These are phyloP conservation scores for Heterodera schachtii DNA, from an alignment of 1,140 invertebrate genomes.

Conservation along the genomic window DNA sequence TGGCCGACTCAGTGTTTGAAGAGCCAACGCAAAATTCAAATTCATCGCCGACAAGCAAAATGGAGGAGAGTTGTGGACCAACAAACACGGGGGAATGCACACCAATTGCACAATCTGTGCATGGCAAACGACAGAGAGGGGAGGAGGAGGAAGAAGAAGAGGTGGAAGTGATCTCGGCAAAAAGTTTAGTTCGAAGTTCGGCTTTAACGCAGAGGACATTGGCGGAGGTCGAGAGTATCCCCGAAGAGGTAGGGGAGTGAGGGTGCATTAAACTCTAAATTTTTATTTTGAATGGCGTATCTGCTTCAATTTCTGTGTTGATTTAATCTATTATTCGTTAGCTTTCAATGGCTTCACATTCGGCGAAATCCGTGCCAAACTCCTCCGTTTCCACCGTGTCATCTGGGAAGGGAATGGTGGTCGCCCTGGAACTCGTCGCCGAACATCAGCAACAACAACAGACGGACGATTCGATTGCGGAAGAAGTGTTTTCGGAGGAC, in stretches of 20 bases:
- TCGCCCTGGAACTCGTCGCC: neutral
- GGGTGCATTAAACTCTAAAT: too few relatives aligned
- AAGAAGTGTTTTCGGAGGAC: conserved; percentile 3
- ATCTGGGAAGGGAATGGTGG: neutral
- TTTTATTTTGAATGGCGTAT: too few relatives aligned
- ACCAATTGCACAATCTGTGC: neutral
- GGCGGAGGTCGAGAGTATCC: neutral
- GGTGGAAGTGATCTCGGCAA: neutral
- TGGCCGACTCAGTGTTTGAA: neutral
- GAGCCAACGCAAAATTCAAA: neutral
- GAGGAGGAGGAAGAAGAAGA: neutral
- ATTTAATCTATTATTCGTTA: too few relatives aligned
- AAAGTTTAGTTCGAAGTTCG: neutral
- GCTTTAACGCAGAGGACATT: neutral
- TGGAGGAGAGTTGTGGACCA: neutral
- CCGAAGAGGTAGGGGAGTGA: neutral
- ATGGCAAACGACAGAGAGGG: too few relatives aligned
- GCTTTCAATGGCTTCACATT: too few relatives aligned
- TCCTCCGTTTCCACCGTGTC: neutral
- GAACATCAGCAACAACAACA: neutral
- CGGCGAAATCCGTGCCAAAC: too few relatives aligned
- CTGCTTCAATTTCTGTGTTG: too few relatives aligned
- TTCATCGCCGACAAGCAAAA: neutral
- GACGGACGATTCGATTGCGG: neutral
- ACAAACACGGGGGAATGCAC: too few relatives aligned